A percentile compares a stretch with the other conserved stretches of the same genome.
Conservation (phyloP, 2,113 vertebrate genomes). For the Corythornis vintsioides region DNA sequence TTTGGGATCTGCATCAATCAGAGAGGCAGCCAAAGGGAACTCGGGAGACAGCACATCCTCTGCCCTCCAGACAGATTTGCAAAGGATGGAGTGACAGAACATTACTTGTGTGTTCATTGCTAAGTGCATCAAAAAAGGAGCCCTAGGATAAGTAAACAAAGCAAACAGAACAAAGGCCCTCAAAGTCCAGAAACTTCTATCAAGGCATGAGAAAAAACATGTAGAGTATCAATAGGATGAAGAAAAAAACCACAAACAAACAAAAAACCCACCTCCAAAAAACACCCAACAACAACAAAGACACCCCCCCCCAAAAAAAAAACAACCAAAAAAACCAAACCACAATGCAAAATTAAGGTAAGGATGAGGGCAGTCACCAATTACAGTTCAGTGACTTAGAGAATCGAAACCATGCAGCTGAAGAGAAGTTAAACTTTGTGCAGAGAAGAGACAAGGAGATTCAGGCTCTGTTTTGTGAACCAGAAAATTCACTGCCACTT, state of each 20-base stretch:
- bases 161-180: constrained; percentile 20
- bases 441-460: neutral
- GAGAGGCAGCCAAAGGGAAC: constrained; percentile 49
- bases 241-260: neutral
- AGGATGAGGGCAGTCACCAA: neutral
- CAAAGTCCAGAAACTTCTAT: neutral
- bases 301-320: too few species aligned
- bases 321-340: too few species aligned
- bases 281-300: too few species aligned
- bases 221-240: neutral
- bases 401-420: neutral
- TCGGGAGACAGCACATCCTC: constrained; percentile 53
- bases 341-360: neutral
- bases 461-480: neutral
- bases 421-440: neutral
- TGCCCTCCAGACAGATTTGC: constrained; percentile 52
- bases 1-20: constrained; percentile 47
- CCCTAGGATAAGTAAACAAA: constrained; percentile 51
- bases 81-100: constrained; percentile 23
- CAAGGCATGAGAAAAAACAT: neutral
- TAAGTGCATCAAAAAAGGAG: constrained; percentile 20
- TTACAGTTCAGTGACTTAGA: neutral
- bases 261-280: too few species aligned
- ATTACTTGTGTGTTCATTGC: neutral
- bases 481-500: neutral